Conservation (phyloP, 2,113 vertebrate genomes). For the Thunnus maccoyii region DNA sequence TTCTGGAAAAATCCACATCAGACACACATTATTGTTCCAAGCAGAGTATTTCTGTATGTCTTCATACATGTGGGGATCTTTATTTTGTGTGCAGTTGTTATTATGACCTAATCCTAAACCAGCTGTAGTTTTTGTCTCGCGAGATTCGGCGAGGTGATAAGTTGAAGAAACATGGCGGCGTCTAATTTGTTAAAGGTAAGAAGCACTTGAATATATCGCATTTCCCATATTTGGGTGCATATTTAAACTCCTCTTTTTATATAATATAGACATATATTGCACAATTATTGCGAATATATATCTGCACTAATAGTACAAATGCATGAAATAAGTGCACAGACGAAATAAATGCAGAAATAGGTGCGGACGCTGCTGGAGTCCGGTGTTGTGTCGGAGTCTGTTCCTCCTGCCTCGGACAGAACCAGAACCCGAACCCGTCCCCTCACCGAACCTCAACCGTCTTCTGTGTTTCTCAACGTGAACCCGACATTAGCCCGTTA, state of each 20-base stretch:
- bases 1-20: no score
- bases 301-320: not conserved
- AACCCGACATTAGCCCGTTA: no score
- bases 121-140: conserved; percentile 75
- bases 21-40: no score
- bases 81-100: not conserved
- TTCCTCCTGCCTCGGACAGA: not conserved
- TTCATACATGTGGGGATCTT: no score
- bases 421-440: no score
- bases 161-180: conserved; percentile 96
- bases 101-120: conserved; percentile 47
- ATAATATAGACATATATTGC: no score
- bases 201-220: conserved; percentile 61
- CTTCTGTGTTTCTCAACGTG: no score
- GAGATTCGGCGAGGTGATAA: conserved; percentile 85
- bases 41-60: no score
- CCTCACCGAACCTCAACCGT: no score
- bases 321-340: not conserved
- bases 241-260: not conserved
- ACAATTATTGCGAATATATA: no score
- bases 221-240: not conserved
- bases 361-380: conserved; percentile 45
- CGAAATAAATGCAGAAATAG: not conserved
- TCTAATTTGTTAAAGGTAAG: conserved; percentile 98
- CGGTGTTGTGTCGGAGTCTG: conserved; percentile 46